Conservation (phyloP, 2,888 invertebrate species). For the Deilephila porcellus region DNA sequence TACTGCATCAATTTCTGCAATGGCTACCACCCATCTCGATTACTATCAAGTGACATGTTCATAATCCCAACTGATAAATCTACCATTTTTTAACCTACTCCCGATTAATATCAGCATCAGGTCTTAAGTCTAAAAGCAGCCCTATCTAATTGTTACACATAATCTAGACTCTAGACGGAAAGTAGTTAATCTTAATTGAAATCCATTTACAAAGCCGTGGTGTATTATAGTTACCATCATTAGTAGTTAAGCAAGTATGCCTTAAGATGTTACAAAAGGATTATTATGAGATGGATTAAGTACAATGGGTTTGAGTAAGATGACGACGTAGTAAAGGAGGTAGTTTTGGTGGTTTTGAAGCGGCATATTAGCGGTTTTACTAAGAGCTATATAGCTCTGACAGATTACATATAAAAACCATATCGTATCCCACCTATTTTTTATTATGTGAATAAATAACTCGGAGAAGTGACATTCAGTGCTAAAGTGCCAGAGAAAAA, state of each 20-base stretch:
- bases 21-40: not conserved
- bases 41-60: not conserved
- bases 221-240: not conserved
- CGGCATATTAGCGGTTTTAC: no score
- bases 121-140: not conserved
- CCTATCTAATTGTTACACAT: not conserved
- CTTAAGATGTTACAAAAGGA: not conserved
- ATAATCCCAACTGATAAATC: not conserved
- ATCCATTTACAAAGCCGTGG: not conserved
- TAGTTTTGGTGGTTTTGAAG: no score
- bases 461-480: conserved; percentile 33
- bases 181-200: not conserved
- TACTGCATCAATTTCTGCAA: no score
- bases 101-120: not conserved
- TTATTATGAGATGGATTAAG: not conserved
- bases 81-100: not conserved
- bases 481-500: conserved; percentile 33
- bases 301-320: no score
- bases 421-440: no score
- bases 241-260: not conserved
- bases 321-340: no score
- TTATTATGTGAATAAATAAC: conserved; percentile 26
- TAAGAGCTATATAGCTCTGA: no score
- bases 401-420: no score
- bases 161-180: not conserved